These are phyloP conservation scores for Microctonus hyperodae DNA, from an alignment of 2,888 invertebrate species.

Conservation along the genomic window DNA sequence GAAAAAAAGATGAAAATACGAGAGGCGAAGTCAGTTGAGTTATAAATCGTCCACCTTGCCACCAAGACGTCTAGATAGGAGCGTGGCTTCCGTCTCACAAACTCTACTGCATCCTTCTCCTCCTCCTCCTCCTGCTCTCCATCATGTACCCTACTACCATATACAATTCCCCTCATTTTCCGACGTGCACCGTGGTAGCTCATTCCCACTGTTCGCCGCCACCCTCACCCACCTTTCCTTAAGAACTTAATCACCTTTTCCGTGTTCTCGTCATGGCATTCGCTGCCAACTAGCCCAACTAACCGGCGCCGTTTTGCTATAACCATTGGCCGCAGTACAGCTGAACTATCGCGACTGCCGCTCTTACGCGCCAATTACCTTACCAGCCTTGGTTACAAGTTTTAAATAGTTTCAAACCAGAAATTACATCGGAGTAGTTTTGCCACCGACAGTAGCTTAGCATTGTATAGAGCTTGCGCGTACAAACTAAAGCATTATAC, in stretches of 20 bases:
- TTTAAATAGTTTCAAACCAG: conserved; percentile 42
- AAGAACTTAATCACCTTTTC: conserved; percentile 38
- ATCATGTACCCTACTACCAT: neutral
- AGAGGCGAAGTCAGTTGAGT: conserved; percentile 48
- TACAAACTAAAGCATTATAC: neutral
- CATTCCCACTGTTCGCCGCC: conserved; percentile 19
- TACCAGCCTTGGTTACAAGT: conserved; percentile 39
- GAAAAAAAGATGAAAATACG: conserved; percentile 32
- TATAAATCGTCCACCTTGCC: conserved; percentile 57
- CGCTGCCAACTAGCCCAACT: conserved; percentile 27
- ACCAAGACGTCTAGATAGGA: conserved; percentile 52
- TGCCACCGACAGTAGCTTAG: conserved; percentile 25
- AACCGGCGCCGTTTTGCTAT: conserved; percentile 32
- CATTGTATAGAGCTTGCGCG: conserved; percentile 4
- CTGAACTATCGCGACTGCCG: conserved; percentile 17
- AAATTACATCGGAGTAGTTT: conserved; percentile 40
- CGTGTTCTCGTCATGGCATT: conserved; percentile 33
- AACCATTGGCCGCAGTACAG: conserved; percentile 23
- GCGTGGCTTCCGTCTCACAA: conserved; percentile 34
- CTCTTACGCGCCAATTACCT: conserved; percentile 36
- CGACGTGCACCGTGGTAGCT: conserved; percentile 18
- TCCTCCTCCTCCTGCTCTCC: conserved; percentile 16
- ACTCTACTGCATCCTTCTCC: conserved; percentile 27
- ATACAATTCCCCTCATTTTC: no score
- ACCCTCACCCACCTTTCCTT: conserved; percentile 17